Base-by-base conservation (phyloP, 2,113 vertebrate genomes). In the Diglossa brunneiventris region DNA sequence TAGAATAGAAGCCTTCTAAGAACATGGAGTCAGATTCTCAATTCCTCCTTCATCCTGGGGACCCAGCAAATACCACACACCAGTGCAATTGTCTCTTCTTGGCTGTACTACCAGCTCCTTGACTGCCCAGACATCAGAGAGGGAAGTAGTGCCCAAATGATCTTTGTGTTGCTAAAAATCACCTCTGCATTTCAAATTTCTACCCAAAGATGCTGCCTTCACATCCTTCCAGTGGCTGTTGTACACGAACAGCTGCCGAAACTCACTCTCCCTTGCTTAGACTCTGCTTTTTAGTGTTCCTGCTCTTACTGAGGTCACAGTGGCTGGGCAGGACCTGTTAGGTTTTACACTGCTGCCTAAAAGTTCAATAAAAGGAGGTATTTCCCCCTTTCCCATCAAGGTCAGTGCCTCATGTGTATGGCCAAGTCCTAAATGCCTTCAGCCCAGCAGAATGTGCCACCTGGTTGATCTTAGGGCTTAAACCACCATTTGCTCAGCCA, bases 391-490 rank as follows among this genome's bases (percentile, higher is more conserved):
- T 23, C 30, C 46, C 44, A 41, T 22, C 41, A 39, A 46, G 44
- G 13, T 35, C 31, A 46, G 30, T 2, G 1, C 35, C 52, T 74
- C n/a, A 1, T 9, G 5, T 9, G 3, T 5, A 12, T 44, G 14
- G 13, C 46, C 39, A 53, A 55, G 18, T n/a, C 53, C 63, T 46
- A 75, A 75, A 6, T 13, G 16, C 31, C 7, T 27, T 75, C 52
- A 61, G 31, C 26, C 18, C 62, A 55, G 35, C 35, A 82, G 56
- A 75, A 68, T 13, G 35, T 33, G 15, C 13, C 28, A 41, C 46
- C 31, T 62, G 31, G 2, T 19, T 70, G 74, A 20, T 55, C 26
- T 67, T 13, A 1, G 9, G 23, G n/a, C n/a, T 84, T 81, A 87
- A 89, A 79, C 9, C n/a, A 39, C 2, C 1, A 3, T 64, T 56